Conservation (phyloP, 2,113 vertebrate species). For the Synodontis membranacea region DNA sequence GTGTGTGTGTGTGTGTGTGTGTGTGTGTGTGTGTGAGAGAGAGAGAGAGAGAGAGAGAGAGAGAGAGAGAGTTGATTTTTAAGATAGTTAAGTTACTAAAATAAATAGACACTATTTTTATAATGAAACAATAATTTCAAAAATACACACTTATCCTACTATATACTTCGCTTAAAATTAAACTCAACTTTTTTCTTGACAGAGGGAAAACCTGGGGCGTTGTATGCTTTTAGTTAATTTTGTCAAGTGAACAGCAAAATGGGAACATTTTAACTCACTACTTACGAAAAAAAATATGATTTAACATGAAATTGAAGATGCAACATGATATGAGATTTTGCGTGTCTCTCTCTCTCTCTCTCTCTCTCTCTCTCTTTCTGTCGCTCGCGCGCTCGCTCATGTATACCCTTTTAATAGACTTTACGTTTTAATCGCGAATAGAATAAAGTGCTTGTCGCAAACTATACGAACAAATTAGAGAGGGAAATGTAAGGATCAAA, state of each 20-base stretch:
- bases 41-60: too few relatives aligned
- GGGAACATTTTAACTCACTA: background rate
- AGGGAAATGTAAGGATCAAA: conserved; percentile 88
- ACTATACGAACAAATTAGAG: conserved; percentile 88
- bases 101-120: background rate
- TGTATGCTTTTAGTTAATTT: background rate
- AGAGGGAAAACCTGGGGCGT: background rate
- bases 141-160: background rate
- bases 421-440: conserved; percentile 57
- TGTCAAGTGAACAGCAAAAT: conserved; percentile 8
- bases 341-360: background rate
- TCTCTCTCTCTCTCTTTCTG: background rate
- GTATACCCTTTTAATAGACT: conserved; percentile 40
- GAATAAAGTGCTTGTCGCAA: conserved; percentile 80
- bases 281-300: conserved; percentile 14
- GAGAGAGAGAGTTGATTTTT: too few relatives aligned
- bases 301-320: background rate
- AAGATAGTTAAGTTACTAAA: background rate
- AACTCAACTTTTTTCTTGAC: background rate
- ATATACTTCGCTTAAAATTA: background rate
- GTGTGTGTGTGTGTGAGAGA: too few relatives aligned
- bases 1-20: too few relatives aligned
- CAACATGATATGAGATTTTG: background rate
- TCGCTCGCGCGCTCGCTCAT: conserved; percentile 25
- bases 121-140: too few relatives aligned